A percentile compares a stretch with the other conserved stretches of the same genome.
phyloP scores from a whole-genome alignment of 2,888 invertebrate species.

The Cabera pusaria region DNA sequence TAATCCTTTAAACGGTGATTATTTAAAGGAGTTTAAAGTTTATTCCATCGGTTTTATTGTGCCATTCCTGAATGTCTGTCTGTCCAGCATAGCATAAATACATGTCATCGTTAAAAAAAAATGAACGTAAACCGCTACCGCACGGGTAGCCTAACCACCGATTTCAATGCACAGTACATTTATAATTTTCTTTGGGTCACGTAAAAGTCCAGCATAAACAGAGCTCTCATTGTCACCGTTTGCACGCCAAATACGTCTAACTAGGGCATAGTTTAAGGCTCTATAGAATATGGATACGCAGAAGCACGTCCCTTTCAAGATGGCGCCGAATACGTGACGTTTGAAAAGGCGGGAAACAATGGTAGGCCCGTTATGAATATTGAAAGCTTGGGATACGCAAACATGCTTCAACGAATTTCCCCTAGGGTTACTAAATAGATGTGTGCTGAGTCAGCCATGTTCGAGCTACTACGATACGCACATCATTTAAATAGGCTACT shows the following conservation, averaged over 20 bases:
- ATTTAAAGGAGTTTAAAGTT: conserved; percentile 28
- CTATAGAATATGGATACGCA: conserved; percentile 55
- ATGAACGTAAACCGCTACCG: conserved; percentile 51
- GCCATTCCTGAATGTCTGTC: conserved; percentile 45
- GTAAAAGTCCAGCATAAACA: conserved; percentile 53
- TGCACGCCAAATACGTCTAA: conserved; percentile 29
- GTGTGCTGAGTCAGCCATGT: conserved; percentile 34
- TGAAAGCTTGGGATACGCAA: conserved; percentile 64
- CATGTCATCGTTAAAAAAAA: conserved; percentile 45
- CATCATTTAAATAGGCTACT: too few species aligned
- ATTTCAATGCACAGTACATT: conserved; percentile 62
- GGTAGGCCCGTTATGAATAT: conserved; percentile 75
- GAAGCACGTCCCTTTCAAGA: conserved; percentile 71
- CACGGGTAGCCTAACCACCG: conserved; percentile 49
- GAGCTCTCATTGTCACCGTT: conserved; percentile 46
- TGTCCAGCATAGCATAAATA: conserved; percentile 41
- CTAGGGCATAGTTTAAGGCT: conserved; percentile 44
- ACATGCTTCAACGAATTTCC: conserved; percentile 61
- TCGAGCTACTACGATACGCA: conserved; percentile 54
- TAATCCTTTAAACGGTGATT: conserved; percentile 31
- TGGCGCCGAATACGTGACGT: conserved; percentile 76
- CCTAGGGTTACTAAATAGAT: conserved; percentile 37
- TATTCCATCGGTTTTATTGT: conserved; percentile 9
- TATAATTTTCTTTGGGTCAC: conserved; percentile 77
- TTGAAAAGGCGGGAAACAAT: conserved; percentile 73